These are phyloP conservation scores for Syrphus vitripennis DNA, from an alignment of 2,888 invertebrate species.

Conservation along the genomic window DNA sequence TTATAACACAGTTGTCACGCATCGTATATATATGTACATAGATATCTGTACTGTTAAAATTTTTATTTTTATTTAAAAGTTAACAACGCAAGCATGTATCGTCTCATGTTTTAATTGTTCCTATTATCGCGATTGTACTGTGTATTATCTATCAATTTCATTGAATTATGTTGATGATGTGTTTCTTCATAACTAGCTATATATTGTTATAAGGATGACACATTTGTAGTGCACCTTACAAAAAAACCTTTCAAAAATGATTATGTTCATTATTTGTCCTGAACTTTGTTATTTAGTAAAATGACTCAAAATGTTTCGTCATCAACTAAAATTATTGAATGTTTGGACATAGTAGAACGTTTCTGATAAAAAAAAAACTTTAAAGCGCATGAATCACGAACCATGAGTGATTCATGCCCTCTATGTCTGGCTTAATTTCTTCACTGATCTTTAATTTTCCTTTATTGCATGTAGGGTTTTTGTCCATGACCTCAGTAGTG, in stretches of 20 bases:
- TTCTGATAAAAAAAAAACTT: slow-evolving; percentile 48
- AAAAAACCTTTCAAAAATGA: slow-evolving; percentile 2
- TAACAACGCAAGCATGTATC: no score
- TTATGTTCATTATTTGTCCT: slow-evolving; percentile 31
- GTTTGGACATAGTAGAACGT: slow-evolving; percentile 17
- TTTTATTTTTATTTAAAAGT: no score
- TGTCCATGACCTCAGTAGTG: background rate
- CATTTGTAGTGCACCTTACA: slow-evolving; percentile 35
- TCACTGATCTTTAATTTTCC: slow-evolving; percentile 12
- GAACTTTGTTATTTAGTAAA: slow-evolving; percentile 31
- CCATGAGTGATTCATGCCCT: slow-evolving; percentile 51
- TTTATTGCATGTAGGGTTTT: background rate
- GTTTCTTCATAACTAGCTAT: background rate
- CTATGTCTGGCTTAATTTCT: background rate
- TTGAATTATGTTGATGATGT: background rate
- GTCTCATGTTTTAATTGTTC: no score
- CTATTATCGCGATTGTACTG: background rate
- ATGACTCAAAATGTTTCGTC: slow-evolving; percentile 65
- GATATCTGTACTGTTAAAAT: no score
- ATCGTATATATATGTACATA: no score
- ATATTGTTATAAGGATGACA: slow-evolving; percentile 30
- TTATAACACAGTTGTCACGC: no score
- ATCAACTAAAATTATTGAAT: slow-evolving; percentile 23
- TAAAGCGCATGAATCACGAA: slow-evolving; percentile 49
- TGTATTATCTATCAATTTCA: background rate